phyloP scores from a whole-genome alignment of 2,888 invertebrate genomes.

The Masnerella sp. region DNA sequence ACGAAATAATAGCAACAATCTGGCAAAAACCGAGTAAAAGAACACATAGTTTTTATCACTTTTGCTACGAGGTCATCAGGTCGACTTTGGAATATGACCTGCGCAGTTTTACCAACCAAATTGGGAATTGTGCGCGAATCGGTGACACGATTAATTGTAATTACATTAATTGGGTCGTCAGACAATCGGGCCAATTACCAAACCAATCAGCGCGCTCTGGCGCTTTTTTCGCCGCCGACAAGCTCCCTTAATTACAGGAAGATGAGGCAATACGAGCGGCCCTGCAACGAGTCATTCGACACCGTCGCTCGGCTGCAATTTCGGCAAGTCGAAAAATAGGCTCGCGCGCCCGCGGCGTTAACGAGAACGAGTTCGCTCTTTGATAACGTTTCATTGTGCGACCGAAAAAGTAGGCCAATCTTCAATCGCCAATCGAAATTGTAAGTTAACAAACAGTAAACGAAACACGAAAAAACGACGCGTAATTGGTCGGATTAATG shows the following conservation, averaged over 20 bases:
- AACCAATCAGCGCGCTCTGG: slow-evolving; percentile 72
- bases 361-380: slow-evolving; percentile 25
- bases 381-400: slow-evolving; percentile 19
- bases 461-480: slow-evolving; percentile 6
- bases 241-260: slow-evolving; percentile 76
- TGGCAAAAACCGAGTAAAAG: too few species aligned
- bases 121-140: slow-evolving; percentile 25
- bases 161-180: slow-evolving; percentile 75
- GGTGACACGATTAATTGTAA: slow-evolving; percentile 63
- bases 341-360: slow-evolving; percentile 3
- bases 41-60: too few species aligned
- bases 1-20: too few species aligned
- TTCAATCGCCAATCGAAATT: slow-evolving; percentile 10
- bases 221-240: slow-evolving; percentile 69
- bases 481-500: slow-evolving; percentile 3
- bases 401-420: slow-evolving; percentile 34
- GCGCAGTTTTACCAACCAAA: slow-evolving; percentile 29
- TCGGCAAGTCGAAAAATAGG: slow-evolving; percentile 46
- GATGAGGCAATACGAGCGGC: slow-evolving; percentile 64
- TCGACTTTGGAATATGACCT: too few species aligned
- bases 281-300: slow-evolving; percentile 62
- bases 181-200: slow-evolving; percentile 75
- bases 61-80: too few species aligned
- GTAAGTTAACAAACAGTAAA: slow-evolving; percentile 15
- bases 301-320: slow-evolving; percentile 47